Percentiles rank a stretch among this genome's conserved stretches.
Evolutionary conservation across 1,140 invertebrate genomes (phyloP).

Genomic region (Calycopis cecrops): DNA sequence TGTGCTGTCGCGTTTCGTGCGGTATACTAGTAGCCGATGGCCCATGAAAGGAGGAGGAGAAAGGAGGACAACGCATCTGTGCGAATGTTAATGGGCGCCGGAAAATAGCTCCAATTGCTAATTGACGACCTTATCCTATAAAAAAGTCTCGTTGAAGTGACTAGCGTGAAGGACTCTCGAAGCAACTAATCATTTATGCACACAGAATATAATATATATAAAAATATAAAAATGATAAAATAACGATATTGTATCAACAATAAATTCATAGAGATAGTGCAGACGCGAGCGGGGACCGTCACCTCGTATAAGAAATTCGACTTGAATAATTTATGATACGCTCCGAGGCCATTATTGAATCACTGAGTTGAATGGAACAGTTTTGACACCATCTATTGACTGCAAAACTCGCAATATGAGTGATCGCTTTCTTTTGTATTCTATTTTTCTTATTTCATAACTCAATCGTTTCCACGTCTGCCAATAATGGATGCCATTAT

Average conservation of each 20-base stretch:
- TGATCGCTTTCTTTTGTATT: conserved; percentile 53
- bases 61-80: too few relatives aligned
- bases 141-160: too few relatives aligned
- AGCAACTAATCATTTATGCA: not conserved
- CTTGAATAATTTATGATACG: conserved; percentile 55
- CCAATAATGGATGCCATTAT: conserved; percentile 11
- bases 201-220: too few relatives aligned
- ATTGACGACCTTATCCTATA: too few relatives aligned
- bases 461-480: conserved; percentile 13
- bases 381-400: conserved; percentile 61
- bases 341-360: conserved; percentile 32
- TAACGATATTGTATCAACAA: too few relatives aligned
- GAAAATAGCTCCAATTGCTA: too few relatives aligned
- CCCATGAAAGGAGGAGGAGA: too few relatives aligned
- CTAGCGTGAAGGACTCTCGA: too few relatives aligned
- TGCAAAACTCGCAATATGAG: conserved; percentile 55
- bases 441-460: conserved; percentile 43
- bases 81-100: too few relatives aligned
- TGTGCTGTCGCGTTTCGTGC: too few relatives aligned
- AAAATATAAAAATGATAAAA: too few relatives aligned
- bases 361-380: conserved; percentile 51
- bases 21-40: too few relatives aligned
- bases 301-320: conserved; percentile 28
- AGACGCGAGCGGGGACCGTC: conserved; percentile 14
- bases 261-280: not conserved